phyloP scores from a whole-genome alignment of 2,888 invertebrate genomes.

The Scaptomyza parva region DNA sequence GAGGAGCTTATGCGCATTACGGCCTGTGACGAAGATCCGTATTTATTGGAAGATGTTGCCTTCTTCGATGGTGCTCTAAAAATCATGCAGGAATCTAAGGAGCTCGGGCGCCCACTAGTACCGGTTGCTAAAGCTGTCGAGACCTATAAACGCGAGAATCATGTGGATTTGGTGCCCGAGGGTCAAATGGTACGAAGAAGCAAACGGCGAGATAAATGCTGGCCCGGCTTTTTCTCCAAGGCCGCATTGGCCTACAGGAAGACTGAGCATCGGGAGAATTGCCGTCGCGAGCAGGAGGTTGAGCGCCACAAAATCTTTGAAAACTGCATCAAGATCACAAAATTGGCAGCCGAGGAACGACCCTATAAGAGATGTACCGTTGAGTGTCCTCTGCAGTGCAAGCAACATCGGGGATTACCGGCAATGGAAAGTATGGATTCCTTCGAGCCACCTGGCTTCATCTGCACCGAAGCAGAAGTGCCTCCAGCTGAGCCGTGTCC shows the following conservation, averaged over 20 bases:
- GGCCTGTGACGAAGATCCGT: conserved; percentile 49
- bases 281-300: conserved; percentile 36
- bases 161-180: conserved; percentile 44
- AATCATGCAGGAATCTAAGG: conserved; percentile 75
- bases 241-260: conserved; percentile 61
- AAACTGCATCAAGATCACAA: conserved; percentile 56
- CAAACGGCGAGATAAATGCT: conserved; percentile 57
- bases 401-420: conserved; percentile 30
- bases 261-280: conserved; percentile 59
- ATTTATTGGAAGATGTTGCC: conserved; percentile 75
- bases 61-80: conserved; percentile 80
- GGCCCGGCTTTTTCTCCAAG: conserved; percentile 62
- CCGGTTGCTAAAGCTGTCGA: conserved; percentile 79
- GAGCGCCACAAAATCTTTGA: conserved; percentile 42
- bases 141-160: conserved; percentile 72
- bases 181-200: conserved; percentile 36
- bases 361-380: conserved; percentile 37
- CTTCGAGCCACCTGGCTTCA: conserved; percentile 15
- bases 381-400: conserved; percentile 30
- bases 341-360: conserved; percentile 56
- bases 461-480: neutral
- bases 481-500: neutral
- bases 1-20: conserved; percentile 42
- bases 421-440: conserved; percentile 2
- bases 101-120: conserved; percentile 78